Conservation (phyloP, 2,888 invertebrate genomes). For the Lochmaea capreae region DNA sequence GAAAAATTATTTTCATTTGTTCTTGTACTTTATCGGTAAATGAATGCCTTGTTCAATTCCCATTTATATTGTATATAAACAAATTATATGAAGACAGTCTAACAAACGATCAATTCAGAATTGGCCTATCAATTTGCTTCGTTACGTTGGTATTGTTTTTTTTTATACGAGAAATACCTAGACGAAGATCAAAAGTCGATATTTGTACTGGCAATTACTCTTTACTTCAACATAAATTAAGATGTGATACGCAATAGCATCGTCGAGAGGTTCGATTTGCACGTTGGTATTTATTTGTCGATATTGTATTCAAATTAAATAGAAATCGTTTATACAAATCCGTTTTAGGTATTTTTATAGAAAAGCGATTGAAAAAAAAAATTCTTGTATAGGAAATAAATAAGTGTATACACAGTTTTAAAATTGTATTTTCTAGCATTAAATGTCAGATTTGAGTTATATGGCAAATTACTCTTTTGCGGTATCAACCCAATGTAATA, state of each 20-base stretch:
- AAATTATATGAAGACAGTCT: neutral
- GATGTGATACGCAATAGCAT: neutral
- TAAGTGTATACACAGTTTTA: too few species aligned
- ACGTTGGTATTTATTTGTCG: neutral
- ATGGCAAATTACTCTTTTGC: too few species aligned
- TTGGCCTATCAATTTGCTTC: neutral
- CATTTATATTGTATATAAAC: neutral
- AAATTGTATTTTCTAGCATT: too few species aligned
- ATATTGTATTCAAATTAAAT: neutral
- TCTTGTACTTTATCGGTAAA: neutral
- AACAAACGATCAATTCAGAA: neutral
- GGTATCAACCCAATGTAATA: too few species aligned
- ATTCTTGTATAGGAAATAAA: too few species aligned
- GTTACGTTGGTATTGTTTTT: neutral
- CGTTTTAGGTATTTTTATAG: too few species aligned
- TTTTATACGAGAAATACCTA: neutral
- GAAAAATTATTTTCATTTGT: too few species aligned
- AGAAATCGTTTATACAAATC: neutral
- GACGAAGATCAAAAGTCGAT: neutral
- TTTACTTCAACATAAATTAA: neutral
- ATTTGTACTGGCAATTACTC: neutral
- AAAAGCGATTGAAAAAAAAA: too few species aligned
- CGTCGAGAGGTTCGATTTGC: neutral
- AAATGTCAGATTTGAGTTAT: too few species aligned
- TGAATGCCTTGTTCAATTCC: neutral